Base-by-base conservation (phyloP, 2,113 vertebrate genomes). In the Hiodon alosoides region DNA sequence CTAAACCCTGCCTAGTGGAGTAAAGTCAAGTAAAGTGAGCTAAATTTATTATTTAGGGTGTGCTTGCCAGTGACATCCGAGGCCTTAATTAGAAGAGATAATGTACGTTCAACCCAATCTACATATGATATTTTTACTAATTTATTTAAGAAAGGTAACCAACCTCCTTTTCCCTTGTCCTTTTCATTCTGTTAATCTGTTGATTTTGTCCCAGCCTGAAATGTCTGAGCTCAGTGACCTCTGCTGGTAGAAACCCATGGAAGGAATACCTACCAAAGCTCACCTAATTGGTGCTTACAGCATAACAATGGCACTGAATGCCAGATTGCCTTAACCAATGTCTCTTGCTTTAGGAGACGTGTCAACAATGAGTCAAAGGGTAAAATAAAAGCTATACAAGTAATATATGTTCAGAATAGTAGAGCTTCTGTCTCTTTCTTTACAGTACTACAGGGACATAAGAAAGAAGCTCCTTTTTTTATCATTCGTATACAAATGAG, bases 281-380 rank as follows among this genome's bases (percentile, higher is more conserved):
- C 62, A 67, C 62, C 46, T 13, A n/a, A 9, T 59, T 58, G 76
- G 67, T 76, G 55, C 69, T 79, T 62, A 77, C 52, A 72, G 67
- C 73, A 81, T 75, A 74, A 65, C 53, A 47, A 71, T 77, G 80
- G 77, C 77, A 81, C 79, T 78, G 69, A 69, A 66, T 75, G 79
- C 77, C 78, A 71, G 73, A 80, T 62, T 78, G 82, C 83, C 79
- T 84, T 84, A 82, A 80, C 65, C 57, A 72, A 52, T 66, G 16
- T 68, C 61, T 52, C 68, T 78, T 55, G 31, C 53, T 72, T 14
- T 67, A 31, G 31, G 31, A 31, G 31, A 31, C 0, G 31, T 73
- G 72, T 64, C 61, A 54, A 3, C 11, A 14, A 65, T 17, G 17
- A 52, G 50, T 69, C 52, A 31, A 50, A 17, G 47, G 61, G 7